Evolutionary conservation across 1,140 invertebrate species (phyloP).

Genomic region (Ceratina japonica): DNA sequence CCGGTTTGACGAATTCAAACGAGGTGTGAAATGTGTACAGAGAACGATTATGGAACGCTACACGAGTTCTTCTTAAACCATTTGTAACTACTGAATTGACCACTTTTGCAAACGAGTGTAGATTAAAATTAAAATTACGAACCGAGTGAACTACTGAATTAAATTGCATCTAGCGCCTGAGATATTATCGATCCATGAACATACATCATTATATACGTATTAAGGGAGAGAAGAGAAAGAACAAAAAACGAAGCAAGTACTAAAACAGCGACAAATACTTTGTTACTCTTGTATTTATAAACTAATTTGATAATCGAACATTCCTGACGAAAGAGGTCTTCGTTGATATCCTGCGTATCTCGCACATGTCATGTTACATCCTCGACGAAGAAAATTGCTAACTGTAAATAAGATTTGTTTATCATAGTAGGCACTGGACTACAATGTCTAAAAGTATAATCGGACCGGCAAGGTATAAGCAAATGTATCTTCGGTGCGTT

Average conservation of each 20-base stretch:
- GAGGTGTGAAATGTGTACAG: neutral
- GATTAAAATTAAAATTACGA: slow-evolving; percentile 7
- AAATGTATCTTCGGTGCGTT: slow-evolving; percentile 2
- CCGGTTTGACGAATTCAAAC: slow-evolving; percentile 1
- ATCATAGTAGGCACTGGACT: slow-evolving; percentile 45
- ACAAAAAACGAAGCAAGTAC: too few species aligned
- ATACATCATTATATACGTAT: slow-evolving; percentile 12
- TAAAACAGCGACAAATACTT: slow-evolving; percentile 11
- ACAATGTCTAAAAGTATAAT: slow-evolving; percentile 34
- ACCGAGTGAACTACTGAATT: neutral
- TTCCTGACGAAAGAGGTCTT: slow-evolving; percentile 17
- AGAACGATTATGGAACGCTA: slow-evolving; percentile 2
- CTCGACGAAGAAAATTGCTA: slow-evolving; percentile 7
- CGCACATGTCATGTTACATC: neutral
- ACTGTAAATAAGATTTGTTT: slow-evolving; percentile 37
- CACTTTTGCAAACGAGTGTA: slow-evolving; percentile 9
- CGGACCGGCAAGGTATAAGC: neutral
- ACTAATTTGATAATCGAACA: slow-evolving; percentile 16
- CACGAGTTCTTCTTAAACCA: slow-evolving; percentile 5
- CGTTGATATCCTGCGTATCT: neutral
- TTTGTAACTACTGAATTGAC: slow-evolving; percentile 28
- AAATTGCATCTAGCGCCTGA: neutral
- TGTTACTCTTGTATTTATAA: slow-evolving; percentile 33
- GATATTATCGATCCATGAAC: slow-evolving; percentile 1
- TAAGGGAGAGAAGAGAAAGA: neutral